These are phyloP conservation scores for Picathartes gymnocephalus DNA, from an alignment of 2,113 vertebrate species.

Conservation along the genomic window DNA sequence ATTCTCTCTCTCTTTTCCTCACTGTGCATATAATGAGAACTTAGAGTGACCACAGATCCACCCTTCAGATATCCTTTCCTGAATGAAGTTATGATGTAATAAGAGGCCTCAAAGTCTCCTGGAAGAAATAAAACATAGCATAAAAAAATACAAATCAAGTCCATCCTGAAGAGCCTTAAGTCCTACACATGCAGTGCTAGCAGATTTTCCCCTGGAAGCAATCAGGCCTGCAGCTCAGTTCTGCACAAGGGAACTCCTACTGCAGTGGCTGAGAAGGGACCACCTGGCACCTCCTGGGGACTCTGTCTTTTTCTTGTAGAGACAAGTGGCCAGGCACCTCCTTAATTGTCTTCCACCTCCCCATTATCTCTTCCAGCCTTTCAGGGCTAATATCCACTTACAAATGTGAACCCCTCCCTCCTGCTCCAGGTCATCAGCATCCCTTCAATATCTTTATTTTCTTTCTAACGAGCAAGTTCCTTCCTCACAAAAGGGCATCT, in stretches of 20 bases:
- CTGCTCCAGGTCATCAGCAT: neutral
- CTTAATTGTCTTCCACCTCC: neutral
- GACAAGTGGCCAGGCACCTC: neutral
- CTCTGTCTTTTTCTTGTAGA: neutral
- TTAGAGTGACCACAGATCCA: neutral
- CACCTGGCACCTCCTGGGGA: neutral
- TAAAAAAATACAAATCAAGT: neutral
- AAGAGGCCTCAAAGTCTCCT: neutral
- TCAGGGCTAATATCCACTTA: neutral
- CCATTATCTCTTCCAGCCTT: neutral
- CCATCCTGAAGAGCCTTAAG: neutral
- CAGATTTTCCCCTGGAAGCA: neutral
- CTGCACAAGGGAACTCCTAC: neutral
- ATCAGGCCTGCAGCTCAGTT: accelerated
- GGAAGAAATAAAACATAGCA: neutral
- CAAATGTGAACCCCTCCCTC: neutral
- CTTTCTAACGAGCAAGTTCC: neutral
- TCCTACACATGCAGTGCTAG: neutral
- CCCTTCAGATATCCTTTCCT: neutral
- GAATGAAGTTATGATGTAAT: neutral
- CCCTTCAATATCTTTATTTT: neutral
- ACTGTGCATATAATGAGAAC: neutral
- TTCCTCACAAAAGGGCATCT: neutral
- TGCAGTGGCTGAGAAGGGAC: neutral
- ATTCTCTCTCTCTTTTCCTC: neutral